Evolutionary conservation across 2,797 vertebrate genomes (phyloP).

Genomic region (Girardinus metallicus): DNA sequence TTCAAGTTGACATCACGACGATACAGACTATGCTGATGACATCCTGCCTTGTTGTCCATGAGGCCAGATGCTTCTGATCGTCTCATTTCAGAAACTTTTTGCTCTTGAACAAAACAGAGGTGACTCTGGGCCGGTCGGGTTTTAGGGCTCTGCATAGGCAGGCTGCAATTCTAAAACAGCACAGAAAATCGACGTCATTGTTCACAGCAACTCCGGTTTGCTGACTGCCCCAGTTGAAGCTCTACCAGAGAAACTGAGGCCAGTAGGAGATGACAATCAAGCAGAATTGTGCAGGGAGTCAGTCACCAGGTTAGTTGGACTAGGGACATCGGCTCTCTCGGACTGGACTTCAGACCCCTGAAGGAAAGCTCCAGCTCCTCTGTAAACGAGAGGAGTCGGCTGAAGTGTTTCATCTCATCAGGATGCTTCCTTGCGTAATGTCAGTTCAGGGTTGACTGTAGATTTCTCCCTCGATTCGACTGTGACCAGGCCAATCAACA

Average conservation of each 20-base stretch:
- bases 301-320: neutral
- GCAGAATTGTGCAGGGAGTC: too few relatives aligned
- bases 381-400: neutral
- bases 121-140: neutral
- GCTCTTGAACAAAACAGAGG: neutral
- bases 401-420: neutral
- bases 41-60: neutral
- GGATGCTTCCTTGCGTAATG: neutral
- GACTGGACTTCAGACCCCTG: neutral
- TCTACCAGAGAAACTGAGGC: too few relatives aligned
- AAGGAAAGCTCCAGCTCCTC: neutral
- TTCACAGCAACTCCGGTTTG: too few relatives aligned
- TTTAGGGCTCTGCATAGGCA: too few relatives aligned
- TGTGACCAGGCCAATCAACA: constrained; percentile 9
- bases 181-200: too few relatives aligned
- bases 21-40: neutral
- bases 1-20: neutral
- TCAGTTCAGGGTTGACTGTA: neutral
- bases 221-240: too few relatives aligned
- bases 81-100: too few relatives aligned
- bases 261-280: too few relatives aligned
- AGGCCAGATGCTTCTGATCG: neutral
- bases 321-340: neutral
- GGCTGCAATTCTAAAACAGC: too few relatives aligned
- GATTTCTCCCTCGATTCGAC: neutral